These are phyloP conservation scores for Apogon hyalosoma DNA, from an alignment of 2,797 vertebrate genomes.

Conservation along the genomic window DNA sequence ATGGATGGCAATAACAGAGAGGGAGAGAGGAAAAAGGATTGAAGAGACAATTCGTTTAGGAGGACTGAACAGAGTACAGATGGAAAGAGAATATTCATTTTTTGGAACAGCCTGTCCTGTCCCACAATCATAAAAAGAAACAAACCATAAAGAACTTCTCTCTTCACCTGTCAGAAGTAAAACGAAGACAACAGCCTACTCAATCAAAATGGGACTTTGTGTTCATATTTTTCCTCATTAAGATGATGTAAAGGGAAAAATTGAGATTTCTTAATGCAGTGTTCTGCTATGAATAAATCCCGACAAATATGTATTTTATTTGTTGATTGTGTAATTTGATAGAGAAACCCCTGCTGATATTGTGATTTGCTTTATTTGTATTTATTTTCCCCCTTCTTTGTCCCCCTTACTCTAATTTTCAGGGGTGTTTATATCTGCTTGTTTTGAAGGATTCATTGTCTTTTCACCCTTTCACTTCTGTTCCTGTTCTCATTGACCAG, in stretches of 20 bases:
- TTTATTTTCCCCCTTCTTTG: constrained; percentile 72
- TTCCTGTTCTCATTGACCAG: constrained; percentile 24
- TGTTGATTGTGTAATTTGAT: constrained; percentile 72
- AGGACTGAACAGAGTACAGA: constrained; percentile 55
- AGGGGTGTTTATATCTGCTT: constrained; percentile 51
- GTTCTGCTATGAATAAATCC: constrained; percentile 59
- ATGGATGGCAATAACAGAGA: constrained; percentile 62
- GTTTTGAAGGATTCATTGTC: constrained; percentile 28
- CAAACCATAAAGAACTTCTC: constrained; percentile 37
- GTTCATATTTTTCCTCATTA: constrained; percentile 50
- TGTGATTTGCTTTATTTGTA: constrained; percentile 68
- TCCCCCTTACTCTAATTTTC: constrained; percentile 47
- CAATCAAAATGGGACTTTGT: constrained; percentile 60
- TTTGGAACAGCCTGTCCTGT: constrained; percentile 47
- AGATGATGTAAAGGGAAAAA: constrained; percentile 64
- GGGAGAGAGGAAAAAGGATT: constrained; percentile 43
- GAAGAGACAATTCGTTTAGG: constrained; percentile 43
- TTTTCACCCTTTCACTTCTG: constrained; percentile 11
- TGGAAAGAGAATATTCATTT: constrained; percentile 37
- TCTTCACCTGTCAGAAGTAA: constrained; percentile 52
- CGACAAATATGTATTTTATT: constrained; percentile 60
- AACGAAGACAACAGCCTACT: constrained; percentile 45
- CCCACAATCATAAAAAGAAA: constrained; percentile 40
- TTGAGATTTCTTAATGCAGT: constrained; percentile 60
- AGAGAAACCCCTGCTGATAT: constrained; percentile 61